Evolutionary conservation across 2,888 invertebrate genomes (phyloP), one percentile per base, ranked within the genome.

Genomic region (Limnephilus lunatus): DNA sequence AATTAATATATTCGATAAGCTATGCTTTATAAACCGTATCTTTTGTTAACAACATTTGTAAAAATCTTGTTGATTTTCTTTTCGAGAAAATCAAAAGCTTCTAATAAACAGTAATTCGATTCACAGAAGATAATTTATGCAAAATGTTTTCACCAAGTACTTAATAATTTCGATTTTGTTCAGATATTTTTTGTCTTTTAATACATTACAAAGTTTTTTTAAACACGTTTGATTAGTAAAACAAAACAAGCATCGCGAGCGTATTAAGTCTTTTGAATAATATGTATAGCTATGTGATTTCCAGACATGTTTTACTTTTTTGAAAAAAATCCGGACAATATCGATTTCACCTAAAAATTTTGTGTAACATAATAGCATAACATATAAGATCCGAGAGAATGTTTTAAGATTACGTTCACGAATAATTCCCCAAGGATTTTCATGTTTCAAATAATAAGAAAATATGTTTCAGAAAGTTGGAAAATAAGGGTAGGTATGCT

Each of bases 201-300:
- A 48, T 68, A 87, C 68, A 87, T 87, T 53, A 87, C 53, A 31
- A 98, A 98, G 87, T 87, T 68, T 68, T 53, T 30, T 68, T 87
- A 32, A 87, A 87, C 87, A 87, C 53, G 30, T 87, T 32, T 19
- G 14, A 87, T 53, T 31, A 30, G 48, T 68, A 68, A 87, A 87
- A 68, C 68, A 87, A 31, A 31, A 53, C 53, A n/a, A 15, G 35
- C 35, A 15, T 15, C 15, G 4, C 32, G 12, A 19, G 2, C 3
- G 3, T 19, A 14, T 44, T 44, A 44, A 44, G 4, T 35, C 35
- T 35, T 35, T 35, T 35, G 35, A 35, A 35, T 35, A 35, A 35
- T 35, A 4, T 5, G 35, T 35, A 4, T 48, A 48, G 3, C 3
- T 15, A 4, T 48, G 48, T 14, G 12, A 44, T 44, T 44, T 44